Evolutionary conservation across 64 coral and sea anemone species (phyloP).

Genomic region (Montipora foliosa): DNA sequence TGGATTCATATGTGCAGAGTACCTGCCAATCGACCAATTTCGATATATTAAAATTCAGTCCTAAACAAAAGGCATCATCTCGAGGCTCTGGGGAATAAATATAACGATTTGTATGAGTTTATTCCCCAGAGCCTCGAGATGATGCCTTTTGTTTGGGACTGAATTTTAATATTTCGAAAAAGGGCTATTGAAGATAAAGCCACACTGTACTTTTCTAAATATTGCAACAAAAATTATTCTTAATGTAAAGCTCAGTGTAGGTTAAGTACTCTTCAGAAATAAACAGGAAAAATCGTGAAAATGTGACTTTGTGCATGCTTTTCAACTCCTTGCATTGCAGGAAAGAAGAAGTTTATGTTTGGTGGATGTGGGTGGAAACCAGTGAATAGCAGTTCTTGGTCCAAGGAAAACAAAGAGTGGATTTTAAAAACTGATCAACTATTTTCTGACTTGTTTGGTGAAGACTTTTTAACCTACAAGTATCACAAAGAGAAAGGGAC

Average conservation of each 20-base stretch:
- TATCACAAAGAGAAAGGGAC: slow-evolving; percentile 46
- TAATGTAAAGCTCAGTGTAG: background rate
- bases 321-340: slow-evolving; percentile 2
- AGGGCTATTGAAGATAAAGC: background rate
- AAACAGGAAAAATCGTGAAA: background rate
- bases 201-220: background rate
- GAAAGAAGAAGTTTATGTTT: slow-evolving; percentile 27
- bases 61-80: no score
- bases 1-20: background rate
- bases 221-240: background rate
- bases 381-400: background rate
- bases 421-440: slow-evolving; percentile 31
- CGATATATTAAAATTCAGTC: no score
- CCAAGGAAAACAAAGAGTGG: slow-evolving; percentile 22
- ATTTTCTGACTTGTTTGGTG: slow-evolving; percentile 43
- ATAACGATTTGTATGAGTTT: no score
- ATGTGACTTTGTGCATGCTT: background rate
- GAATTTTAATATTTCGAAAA: no score
- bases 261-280: background rate
- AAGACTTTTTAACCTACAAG: slow-evolving; percentile 40
- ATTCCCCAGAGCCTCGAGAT: no score
- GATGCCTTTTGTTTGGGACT: no score
- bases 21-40: background rate
- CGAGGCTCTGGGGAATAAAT: no score
- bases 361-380: slow-evolving; percentile 50